Evolutionary conservation across 2,113 vertebrate species (phyloP).

Genomic region (Lontra canadensis): DNA sequence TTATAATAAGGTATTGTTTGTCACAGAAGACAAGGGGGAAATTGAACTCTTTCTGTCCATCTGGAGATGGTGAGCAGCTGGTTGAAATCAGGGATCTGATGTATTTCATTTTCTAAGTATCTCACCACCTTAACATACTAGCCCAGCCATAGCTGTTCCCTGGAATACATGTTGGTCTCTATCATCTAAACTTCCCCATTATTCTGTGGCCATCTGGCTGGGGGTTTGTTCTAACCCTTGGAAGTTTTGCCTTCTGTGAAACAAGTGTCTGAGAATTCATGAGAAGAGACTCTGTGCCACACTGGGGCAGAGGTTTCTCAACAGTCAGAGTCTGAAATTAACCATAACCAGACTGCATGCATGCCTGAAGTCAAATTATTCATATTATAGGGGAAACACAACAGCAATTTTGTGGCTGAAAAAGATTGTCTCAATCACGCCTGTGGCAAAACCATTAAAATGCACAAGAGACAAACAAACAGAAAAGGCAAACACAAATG

Average conservation of each 20-base stretch:
- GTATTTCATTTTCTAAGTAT: not conserved
- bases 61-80: conserved; percentile 55
- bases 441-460: conserved; percentile 46
- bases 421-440: conserved; percentile 28
- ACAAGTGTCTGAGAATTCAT: conserved; percentile 53
- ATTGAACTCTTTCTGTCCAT: not conserved
- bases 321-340: conserved; percentile 45
- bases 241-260: conserved; percentile 26
- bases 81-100: conserved; percentile 36
- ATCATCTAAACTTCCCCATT: not conserved
- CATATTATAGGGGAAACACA: conserved; percentile 40
- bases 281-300: not conserved
- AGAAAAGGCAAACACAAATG: not conserved
- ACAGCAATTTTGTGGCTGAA: conserved; percentile 28
- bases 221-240: not conserved
- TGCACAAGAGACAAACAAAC: not conserved
- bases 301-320: not conserved
- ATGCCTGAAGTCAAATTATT: conserved; percentile 58
- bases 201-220: not conserved
- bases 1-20: conserved; percentile 48
- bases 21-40: not conserved
- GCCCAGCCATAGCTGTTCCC: not conserved
- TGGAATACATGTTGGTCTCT: not conserved
- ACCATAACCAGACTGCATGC: conserved; percentile 61
- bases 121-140: not conserved